phyloP scores from a whole-genome alignment of 2,888 invertebrate species.

The Microplitis deprimator region DNA sequence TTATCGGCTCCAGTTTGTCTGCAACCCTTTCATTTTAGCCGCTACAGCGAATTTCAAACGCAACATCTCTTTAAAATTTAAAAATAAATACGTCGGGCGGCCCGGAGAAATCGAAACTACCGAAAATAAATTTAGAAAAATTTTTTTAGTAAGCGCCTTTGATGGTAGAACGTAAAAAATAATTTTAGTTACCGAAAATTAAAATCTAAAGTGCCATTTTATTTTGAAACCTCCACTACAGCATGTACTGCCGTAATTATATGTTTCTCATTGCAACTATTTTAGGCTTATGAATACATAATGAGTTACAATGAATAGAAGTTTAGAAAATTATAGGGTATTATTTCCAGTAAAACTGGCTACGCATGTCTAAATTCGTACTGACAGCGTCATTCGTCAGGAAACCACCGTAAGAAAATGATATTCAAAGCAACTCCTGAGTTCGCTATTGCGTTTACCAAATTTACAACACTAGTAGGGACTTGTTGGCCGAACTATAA shows the following conservation, averaged over 20 bases:
- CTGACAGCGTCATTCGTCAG: neutral
- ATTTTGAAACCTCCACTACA: neutral
- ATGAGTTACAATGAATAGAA: neutral
- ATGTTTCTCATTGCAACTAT: neutral
- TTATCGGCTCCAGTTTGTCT: neutral
- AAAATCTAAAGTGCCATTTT: neutral
- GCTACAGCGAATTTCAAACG: neutral
- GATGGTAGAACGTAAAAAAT: neutral
- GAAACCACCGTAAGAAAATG: neutral
- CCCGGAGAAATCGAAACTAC: neutral
- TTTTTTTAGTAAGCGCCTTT: neutral
- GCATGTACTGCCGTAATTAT: neutral
- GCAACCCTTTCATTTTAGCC: neutral
- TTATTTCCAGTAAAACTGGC: neutral
- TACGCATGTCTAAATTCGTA: neutral
- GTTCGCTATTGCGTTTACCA: neutral
- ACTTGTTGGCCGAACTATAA: neutral
- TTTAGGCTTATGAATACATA: neutral
- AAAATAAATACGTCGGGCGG: neutral
- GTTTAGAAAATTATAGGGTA: neutral
- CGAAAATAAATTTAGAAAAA: neutral
- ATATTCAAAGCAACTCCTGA: neutral
- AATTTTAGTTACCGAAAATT: neutral
- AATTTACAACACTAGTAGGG: neutral
- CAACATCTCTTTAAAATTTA: neutral